Conservation (phyloP, 2,888 invertebrate species). For the Tiphia femorata region DNA sequence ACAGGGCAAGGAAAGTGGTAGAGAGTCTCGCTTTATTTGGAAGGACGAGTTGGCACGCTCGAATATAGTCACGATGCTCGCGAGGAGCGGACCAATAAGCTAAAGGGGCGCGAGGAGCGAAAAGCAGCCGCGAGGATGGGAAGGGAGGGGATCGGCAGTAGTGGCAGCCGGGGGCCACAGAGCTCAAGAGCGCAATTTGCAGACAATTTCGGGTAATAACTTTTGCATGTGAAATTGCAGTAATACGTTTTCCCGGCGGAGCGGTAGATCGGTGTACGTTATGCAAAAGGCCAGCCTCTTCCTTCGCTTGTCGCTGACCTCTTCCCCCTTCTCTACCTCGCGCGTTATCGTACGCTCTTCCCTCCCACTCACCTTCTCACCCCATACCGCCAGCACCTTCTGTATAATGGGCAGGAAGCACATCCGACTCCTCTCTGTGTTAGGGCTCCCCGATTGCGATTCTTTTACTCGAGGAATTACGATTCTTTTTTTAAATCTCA, state of each 20-base stretch:
- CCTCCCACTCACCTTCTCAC: not conserved
- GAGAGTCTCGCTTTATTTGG: too few relatives aligned
- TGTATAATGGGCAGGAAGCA: conserved; percentile 29
- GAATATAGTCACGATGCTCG: too few relatives aligned
- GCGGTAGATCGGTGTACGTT: conserved; percentile 35
- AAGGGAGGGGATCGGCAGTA: conserved; percentile 8
- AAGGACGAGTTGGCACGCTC: too few relatives aligned
- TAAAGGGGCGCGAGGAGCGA: conserved; percentile 6
- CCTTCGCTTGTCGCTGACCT: not conserved
- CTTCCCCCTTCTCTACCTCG: conserved; percentile 19
- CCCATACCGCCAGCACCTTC: conserved; percentile 2
- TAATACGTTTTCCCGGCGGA: conserved; percentile 53
- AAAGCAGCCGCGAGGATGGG: conserved; percentile 6
- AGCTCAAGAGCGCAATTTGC: conserved; percentile 55
- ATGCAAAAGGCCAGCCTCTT: conserved; percentile 42
- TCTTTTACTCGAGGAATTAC: too few relatives aligned
- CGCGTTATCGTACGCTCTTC: not conserved
- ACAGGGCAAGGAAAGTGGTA: too few relatives aligned
- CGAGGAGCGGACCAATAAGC: too few relatives aligned
- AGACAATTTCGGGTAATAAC: conserved; percentile 64
- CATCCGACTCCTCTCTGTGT: too few relatives aligned
- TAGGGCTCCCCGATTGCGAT: too few relatives aligned
- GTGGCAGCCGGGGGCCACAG: not conserved
- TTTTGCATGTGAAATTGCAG: conserved; percentile 64
- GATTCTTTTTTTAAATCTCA: too few relatives aligned